These are phyloP conservation scores for Sparus aurata DNA, from an alignment of 2,797 vertebrate genomes.

Conservation along the genomic window DNA sequence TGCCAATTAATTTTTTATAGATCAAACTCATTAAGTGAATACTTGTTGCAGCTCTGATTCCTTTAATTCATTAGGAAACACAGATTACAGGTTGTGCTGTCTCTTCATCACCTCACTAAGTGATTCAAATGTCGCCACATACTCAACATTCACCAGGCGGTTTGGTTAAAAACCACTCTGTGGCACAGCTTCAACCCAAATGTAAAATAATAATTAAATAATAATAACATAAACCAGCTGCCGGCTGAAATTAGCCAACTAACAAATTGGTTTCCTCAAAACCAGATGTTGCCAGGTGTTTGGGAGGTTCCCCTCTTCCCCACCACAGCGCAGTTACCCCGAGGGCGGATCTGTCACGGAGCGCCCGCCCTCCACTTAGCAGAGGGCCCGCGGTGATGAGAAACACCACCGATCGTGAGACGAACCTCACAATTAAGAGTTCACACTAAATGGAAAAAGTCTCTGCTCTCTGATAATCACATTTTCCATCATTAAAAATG, in stretches of 20 bases:
- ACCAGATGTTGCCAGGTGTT: constrained; percentile 69
- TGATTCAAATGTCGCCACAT: background rate
- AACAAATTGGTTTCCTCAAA: constrained; percentile 58
- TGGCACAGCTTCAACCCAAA: background rate
- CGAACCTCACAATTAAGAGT: constrained; percentile 46
- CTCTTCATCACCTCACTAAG: background rate
- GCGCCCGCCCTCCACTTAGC: constrained; percentile 25
- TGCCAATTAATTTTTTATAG: background rate
- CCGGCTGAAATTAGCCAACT: constrained; percentile 17
- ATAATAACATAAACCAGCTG: constrained; percentile 27
- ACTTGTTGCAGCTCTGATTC: background rate
- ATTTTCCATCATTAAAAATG: constrained; percentile 45
- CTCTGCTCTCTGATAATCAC: constrained; percentile 14
- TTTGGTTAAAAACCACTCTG: background rate
- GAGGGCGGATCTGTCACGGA: constrained; percentile 28
- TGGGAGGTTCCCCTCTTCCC: constrained; percentile 22
- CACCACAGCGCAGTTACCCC: background rate
- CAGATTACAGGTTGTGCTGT: background rate
- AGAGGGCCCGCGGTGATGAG: constrained; percentile 1
- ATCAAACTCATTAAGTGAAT: background rate
- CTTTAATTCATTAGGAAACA: background rate
- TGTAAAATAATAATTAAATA: background rate
- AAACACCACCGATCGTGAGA: constrained; percentile 18
- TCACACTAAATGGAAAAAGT: constrained; percentile 30
- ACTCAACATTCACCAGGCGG: no score